Percentiles rank a stretch among this genome's conserved stretches.
Conservation (phyloP, 2,797 vertebrate genomes). For the Pipistrellus nathusii region DNA sequence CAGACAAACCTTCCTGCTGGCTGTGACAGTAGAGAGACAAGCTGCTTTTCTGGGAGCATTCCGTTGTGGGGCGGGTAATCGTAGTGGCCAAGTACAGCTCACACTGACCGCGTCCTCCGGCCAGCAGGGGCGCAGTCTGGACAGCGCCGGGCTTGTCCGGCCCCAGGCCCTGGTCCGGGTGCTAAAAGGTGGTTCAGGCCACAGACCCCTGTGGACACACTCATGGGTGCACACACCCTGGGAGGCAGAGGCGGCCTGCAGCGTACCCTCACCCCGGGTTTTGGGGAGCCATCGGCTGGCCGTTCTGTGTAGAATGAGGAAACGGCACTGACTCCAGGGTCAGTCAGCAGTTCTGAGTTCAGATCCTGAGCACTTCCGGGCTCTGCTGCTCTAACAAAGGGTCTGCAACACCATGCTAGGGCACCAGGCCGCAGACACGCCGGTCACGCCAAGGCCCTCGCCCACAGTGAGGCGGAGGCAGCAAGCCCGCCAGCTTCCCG, state of each 20-base stretch:
- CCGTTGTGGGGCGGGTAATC: accelerated
- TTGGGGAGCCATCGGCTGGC: neutral
- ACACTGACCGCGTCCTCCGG: accelerated
- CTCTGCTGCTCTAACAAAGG: no score
- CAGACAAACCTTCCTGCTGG: neutral
- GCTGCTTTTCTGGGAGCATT: neutral
- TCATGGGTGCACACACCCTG: accelerated
- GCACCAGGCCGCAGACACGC: accelerated
- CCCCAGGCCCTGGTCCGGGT: neutral
- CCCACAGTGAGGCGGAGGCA: accelerated
- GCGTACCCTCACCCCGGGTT: no score
- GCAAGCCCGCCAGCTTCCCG: neutral
- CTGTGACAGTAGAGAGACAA: neutral
- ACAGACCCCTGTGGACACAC: neutral
- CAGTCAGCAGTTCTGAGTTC: neutral
- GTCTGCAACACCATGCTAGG: accelerated
- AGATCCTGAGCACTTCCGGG: neutral
- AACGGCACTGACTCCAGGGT: accelerated
- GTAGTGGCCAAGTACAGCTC: accelerated
- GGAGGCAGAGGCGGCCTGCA: no score
- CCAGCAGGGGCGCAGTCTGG: no score
- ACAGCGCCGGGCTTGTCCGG: accelerated
- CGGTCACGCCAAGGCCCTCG: accelerated
- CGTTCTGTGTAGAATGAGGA: accelerated
- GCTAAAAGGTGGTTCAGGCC: neutral